Percentiles rank a stretch among this genome's conserved stretches.
Conservation (phyloP, 2,113 vertebrate species). For the Petromus typicus region DNA sequence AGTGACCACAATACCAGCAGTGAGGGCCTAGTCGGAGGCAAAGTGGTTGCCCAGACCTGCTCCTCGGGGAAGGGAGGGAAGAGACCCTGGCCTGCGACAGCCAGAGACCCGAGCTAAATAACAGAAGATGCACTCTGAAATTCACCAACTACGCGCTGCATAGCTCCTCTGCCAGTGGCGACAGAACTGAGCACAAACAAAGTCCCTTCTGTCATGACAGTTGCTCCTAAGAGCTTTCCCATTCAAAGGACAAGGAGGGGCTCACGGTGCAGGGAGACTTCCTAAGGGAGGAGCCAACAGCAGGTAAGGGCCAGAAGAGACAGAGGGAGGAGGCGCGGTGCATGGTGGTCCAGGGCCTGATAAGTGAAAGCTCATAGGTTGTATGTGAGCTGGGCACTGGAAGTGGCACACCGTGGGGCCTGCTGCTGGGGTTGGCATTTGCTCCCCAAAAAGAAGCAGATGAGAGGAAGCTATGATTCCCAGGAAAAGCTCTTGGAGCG, state of each 20-base stretch:
- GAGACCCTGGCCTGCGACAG: background rate
- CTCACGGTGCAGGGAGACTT: background rate
- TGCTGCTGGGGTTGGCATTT: background rate
- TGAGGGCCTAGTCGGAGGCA: rapidly evolving
- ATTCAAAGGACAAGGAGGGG: background rate
- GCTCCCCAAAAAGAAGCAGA: background rate
- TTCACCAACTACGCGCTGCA: background rate
- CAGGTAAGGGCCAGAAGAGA: background rate
- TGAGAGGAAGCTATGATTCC: rapidly evolving
- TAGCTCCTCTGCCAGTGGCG: background rate
- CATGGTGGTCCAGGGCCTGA: background rate
- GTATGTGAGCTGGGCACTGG: background rate
- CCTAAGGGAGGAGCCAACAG: background rate
- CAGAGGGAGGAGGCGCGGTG: background rate
- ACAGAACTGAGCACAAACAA: background rate
- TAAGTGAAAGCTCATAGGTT: rapidly evolving
- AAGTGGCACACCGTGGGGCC: background rate
- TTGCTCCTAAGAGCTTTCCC: background rate
- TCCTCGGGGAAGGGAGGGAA: background rate
- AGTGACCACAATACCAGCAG: background rate
- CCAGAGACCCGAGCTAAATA: background rate
- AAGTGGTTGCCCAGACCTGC: background rate
- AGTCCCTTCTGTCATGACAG: background rate
- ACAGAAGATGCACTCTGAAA: background rate
- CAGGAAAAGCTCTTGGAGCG: background rate